Percentiles rank a stretch among this genome's conserved stretches.
phyloP scores from a whole-genome alignment of 2,888 invertebrate genomes.

The Teleogryllus oceanicus region DNA sequence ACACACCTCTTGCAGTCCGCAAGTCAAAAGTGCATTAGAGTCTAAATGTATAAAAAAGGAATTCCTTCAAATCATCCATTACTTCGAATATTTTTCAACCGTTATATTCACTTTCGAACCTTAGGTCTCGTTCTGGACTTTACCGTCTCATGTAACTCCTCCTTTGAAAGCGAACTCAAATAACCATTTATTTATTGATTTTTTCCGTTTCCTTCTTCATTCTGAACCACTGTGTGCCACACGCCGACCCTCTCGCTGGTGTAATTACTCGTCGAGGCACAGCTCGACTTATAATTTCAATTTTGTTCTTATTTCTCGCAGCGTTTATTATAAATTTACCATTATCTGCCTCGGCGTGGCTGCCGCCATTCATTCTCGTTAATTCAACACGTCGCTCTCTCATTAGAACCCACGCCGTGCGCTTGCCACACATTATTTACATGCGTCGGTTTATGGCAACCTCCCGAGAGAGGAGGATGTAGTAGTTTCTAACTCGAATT shows the following conservation, averaged over 20 bases:
- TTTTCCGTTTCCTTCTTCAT: background rate
- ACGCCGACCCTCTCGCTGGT: background rate
- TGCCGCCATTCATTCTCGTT: constrained; percentile 1
- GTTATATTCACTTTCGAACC: too few species aligned
- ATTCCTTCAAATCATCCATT: too few species aligned
- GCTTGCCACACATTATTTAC: background rate
- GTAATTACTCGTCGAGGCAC: background rate
- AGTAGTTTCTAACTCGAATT: background rate
- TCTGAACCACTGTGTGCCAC: background rate
- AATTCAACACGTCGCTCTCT: constrained; percentile 11
- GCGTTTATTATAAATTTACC: background rate
- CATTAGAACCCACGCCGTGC: background rate
- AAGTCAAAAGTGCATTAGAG: too few species aligned
- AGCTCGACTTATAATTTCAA: constrained; percentile 18
- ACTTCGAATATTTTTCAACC: too few species aligned
- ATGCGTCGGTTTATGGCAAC: background rate
- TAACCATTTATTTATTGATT: too few species aligned
- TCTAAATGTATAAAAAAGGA: too few species aligned
- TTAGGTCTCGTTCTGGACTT: too few species aligned
- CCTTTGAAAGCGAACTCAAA: too few species aligned
- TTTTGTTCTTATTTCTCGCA: background rate
- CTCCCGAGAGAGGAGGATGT: background rate
- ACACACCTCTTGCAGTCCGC: too few species aligned
- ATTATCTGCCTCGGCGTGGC: background rate
- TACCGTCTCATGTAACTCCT: too few species aligned